Conservation (phyloP, 1,140 invertebrate species). For the Danaus plexippus region DNA sequence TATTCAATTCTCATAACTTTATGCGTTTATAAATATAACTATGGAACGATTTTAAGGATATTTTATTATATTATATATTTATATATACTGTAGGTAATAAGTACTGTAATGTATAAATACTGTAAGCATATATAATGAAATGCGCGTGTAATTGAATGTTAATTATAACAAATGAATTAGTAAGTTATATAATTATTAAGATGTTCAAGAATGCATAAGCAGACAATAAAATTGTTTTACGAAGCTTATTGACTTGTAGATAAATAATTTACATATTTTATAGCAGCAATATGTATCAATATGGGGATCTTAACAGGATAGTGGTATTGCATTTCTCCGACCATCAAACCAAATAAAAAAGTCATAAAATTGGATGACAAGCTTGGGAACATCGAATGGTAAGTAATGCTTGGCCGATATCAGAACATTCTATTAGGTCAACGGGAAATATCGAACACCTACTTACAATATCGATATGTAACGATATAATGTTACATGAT, state of each 20-base stretch:
- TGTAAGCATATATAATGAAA: no score
- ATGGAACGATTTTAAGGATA: no score
- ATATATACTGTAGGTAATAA: no score
- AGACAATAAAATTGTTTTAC: constrained; percentile 1
- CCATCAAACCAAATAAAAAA: constrained; percentile 64
- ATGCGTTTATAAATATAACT: no score
- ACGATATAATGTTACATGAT: constrained; percentile 62
- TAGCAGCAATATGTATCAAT: constrained; percentile 34
- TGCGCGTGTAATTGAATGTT: no score
- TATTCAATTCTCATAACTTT: no score
- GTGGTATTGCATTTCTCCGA: constrained; percentile 59
- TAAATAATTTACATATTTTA: constrained; percentile 12
- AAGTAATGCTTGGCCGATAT: constrained; percentile 56
- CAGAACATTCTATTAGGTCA: constrained; percentile 52
- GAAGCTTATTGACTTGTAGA: no score
- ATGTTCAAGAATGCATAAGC: no score
- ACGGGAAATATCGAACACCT: constrained; percentile 49
- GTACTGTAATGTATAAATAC: no score
- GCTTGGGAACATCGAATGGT: constrained; percentile 59
- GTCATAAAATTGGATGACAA: constrained; percentile 61
- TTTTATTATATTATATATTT: no score
- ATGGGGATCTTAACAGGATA: constrained; percentile 51
- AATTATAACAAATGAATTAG: no score
- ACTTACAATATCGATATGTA: constrained; percentile 61
- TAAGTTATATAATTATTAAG: no score